Base-by-base conservation (phyloP, 2,113 vertebrate species). In the Poicephalus meyeri region DNA sequence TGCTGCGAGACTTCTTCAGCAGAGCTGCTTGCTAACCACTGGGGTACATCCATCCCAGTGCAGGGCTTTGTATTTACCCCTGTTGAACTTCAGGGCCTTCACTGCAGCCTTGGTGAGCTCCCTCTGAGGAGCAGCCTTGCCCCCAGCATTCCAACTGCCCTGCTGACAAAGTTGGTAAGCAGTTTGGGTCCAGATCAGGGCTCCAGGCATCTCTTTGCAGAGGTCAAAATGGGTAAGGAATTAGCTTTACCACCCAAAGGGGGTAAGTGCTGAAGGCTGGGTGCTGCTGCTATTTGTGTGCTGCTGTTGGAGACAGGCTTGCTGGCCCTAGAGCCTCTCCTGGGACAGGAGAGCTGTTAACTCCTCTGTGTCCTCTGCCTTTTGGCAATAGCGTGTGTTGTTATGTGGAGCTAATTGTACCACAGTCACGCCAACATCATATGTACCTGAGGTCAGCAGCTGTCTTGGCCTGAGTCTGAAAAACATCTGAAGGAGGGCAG, bases 271-370 rank as follows among this genome's bases (percentile, higher is more conserved):
- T 0, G 1, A 72, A 33, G 74, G 39, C 44, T 58, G 80, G 13
- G 13, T 77, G 64, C 50, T 4, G 0, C 16, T 0, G 1, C 28
- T 11, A 7, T 24, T 52, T 0, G 0, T 25, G 44, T 50, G 18
- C 24, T 1, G 0, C 28, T 24, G 35, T 41, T 3, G 15, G 65
- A 50, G 82, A 37, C 42, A 33, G 42, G 35, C 52, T 74, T 19
- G 25, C 2, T 2, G 52, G 31, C 37, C n/a, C 2, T 1, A 50
- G 46, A 49, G 85, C 29, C 53, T 76, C 72, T 86, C 47, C 31
- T 69, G 65, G 77, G 64, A 19, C 72, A 66, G 77, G 19, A 55
- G 69, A 72, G 78, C 73, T 87, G 20, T 72, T 69, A 87, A 76
- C n/a, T 35, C 14, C 0, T 49, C 70, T 65, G 23, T 5, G 10